phyloP scores from a whole-genome alignment of 2,113 vertebrate genomes.

The Heptranchias perlo region DNA sequence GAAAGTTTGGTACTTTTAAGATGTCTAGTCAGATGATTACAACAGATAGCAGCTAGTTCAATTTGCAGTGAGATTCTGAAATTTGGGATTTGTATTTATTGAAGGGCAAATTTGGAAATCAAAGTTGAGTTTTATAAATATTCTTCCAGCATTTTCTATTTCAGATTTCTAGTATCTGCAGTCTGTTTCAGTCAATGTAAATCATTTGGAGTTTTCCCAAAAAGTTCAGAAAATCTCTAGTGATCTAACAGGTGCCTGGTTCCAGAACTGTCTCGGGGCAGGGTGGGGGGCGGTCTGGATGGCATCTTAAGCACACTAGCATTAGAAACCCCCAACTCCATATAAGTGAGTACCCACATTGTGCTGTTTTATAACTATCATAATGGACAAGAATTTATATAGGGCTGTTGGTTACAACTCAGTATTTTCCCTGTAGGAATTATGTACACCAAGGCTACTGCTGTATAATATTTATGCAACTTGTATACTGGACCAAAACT shows the following conservation, averaged over 20 bases:
- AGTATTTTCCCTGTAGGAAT: too few relatives aligned
- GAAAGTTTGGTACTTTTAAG: neutral
- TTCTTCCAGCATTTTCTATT: neutral
- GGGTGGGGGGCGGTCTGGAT: too few relatives aligned
- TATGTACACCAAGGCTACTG: neutral
- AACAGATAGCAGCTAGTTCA: neutral
- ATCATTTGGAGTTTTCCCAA: neutral
- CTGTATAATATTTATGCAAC: neutral
- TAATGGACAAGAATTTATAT: too few relatives aligned
- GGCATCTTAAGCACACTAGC: neutral
- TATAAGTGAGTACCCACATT: neutral
- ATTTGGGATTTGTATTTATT: slow-evolving; percentile 4
- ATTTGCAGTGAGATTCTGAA: neutral
- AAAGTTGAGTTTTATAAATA: neutral
- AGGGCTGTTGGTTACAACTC: too few relatives aligned
- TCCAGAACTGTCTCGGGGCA: neutral
- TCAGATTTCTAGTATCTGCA: neutral
- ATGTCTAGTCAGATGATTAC: neutral
- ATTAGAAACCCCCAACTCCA: neutral
- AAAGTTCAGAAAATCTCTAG: too few relatives aligned
- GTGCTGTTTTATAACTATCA: too few relatives aligned
- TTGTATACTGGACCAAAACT: neutral
- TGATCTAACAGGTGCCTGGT: neutral
- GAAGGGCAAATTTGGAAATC: neutral
- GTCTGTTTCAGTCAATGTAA: neutral